These are phyloP conservation scores for Trachelus tabidus DNA, from an alignment of 2,888 invertebrate species.

Conservation along the genomic window DNA sequence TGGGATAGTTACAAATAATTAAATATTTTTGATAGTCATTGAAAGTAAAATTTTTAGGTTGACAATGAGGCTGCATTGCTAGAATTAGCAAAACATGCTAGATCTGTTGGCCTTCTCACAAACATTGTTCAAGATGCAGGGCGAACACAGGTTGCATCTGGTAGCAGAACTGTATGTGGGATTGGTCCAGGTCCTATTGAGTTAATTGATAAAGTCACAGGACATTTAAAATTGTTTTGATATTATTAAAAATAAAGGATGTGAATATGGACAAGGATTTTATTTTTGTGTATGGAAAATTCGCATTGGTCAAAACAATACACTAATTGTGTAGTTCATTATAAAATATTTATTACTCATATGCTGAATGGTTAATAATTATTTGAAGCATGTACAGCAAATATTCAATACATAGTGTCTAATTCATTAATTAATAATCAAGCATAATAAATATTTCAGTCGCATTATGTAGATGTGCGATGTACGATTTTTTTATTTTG, in stretches of 20 bases:
- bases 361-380: not conserved
- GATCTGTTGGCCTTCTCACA: constrained; percentile 75
- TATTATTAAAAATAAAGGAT: constrained; percentile 11
- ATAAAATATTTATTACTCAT: not conserved
- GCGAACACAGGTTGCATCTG: constrained; percentile 90
- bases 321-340: not conserved
- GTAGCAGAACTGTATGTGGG: constrained; percentile 90
- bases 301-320: not conserved
- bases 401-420: not conserved
- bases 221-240: constrained; percentile 80
- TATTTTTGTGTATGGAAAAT: not conserved
- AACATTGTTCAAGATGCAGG: constrained; percentile 91
- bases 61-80: constrained; percentile 82
- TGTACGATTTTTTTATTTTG: constrained; percentile 16
- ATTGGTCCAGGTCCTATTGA: constrained; percentile 90
- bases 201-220: constrained; percentile 84
- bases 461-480: constrained; percentile 1
- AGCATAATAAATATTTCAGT: not conserved
- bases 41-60: constrained; percentile 60
- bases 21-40: not conserved
- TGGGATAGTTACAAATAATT: not conserved
- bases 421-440: not conserved
- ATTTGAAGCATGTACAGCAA: not conserved
- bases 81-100: constrained; percentile 77
- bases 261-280: not conserved